Percentiles rank a stretch among this genome's conserved stretches.
Evolutionary conservation across 2,113 vertebrate species (phyloP).

Genomic region (Ibidorhyncha struthersii): DNA sequence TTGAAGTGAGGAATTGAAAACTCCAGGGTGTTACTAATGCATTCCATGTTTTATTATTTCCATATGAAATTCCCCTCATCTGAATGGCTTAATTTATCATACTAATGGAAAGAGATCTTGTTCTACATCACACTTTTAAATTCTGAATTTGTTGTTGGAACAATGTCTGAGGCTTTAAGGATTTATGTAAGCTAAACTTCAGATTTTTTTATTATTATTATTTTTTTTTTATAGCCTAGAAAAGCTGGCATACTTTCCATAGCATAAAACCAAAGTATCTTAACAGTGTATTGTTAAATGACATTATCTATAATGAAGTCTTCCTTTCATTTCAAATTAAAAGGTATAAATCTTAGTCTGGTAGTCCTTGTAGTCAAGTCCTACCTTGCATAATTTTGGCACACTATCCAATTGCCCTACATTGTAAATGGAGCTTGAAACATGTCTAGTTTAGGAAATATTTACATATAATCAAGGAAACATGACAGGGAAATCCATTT

Average conservation of each 20-base stretch:
- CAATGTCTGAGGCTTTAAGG: not conserved
- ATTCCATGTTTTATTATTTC: not conserved
- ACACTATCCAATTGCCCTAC: not conserved
- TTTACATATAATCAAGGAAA: slow-evolving; percentile 52
- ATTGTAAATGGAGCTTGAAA: slow-evolving; percentile 39
- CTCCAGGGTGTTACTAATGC: not conserved
- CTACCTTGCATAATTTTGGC: not conserved
- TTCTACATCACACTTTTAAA: not conserved
- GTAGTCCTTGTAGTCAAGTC: not conserved
- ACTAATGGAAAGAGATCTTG: not conserved
- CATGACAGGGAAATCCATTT: not conserved
- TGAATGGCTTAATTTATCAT: not conserved
- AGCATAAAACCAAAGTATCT: not conserved
- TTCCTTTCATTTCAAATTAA: not conserved
- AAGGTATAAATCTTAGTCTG: not conserved
- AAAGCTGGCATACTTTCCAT: not conserved
- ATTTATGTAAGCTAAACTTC: not conserved
- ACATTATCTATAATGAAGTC: not conserved
- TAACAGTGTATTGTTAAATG: not conserved
- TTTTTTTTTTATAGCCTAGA: not conserved
- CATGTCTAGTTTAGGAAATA: slow-evolving; percentile 24
- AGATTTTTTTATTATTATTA: not conserved
- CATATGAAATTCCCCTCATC: not conserved
- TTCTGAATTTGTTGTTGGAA: not conserved
- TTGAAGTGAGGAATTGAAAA: not conserved